These are phyloP conservation scores for Tauraco hartlaubi DNA, from an alignment of 2,797 vertebrate genomes.

Conservation along the genomic window DNA sequence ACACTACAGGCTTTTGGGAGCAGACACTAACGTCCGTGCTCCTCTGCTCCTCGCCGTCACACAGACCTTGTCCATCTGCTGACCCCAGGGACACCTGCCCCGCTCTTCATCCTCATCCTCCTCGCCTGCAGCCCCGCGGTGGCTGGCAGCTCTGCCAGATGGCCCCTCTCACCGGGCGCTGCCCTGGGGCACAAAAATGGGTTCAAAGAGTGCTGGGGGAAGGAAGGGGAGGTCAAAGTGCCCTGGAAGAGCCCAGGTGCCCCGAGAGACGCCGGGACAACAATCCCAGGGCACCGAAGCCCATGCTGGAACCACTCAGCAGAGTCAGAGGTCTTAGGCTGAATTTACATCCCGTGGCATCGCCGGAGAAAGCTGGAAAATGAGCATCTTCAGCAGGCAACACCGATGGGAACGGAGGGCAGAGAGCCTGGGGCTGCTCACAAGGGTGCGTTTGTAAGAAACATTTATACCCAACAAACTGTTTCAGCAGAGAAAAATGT, in stretches of 20 bases:
- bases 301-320: rapidly evolving
- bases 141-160: background rate
- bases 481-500: background rate
- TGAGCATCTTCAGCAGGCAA: background rate
- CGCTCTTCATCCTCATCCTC: background rate
- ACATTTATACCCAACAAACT: background rate
- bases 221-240: background rate
- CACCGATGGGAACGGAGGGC: rapidly evolving
- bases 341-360: background rate
- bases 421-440: background rate
- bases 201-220: no score
- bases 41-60: rapidly evolving
- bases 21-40: background rate
- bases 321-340: background rate
- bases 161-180: rapidly evolving
- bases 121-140: rapidly evolving
- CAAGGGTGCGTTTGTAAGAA: background rate
- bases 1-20: background rate
- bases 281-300: rapidly evolving
- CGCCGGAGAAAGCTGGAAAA: background rate
- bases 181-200: background rate
- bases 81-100: background rate
- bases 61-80: background rate
- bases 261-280: rapidly evolving
- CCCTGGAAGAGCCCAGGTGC: background rate